Base-by-base conservation (phyloP, 2,113 vertebrate species). In the Euleptes europaea region DNA sequence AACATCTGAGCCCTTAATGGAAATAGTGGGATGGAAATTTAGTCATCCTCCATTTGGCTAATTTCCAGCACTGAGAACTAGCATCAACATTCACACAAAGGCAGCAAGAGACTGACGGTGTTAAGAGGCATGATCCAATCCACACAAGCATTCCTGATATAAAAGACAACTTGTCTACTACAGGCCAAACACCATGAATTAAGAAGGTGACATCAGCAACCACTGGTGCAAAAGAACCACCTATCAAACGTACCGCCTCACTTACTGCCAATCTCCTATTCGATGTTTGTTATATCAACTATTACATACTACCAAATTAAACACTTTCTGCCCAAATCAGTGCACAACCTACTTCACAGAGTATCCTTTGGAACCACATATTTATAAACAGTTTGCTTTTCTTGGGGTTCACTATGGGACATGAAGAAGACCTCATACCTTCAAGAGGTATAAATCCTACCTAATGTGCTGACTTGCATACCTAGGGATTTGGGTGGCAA, bases 91-190 rank as follows among this genome's bases (percentile, higher is more conserved):
- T 35, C 70, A 90, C 88, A 86, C 74, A 87, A 60, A 87, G 88
- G 84, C 89, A 57, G 23, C 84, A 28, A 63, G 14, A 93, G 82
- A 60, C 57, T 89, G 84, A 82, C 72, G 88, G 86, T 42, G 89
- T 90, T 92, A 84, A 91, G 90, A 94, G 93, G 90, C 23, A 92
- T 15, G 88, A 80, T 8, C 38, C 87, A 90, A 69, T 86, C 77
- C 80, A 82, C 80, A 82, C 80, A 72, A 88, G 90, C n/a, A 28
- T 2, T 66, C 5, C 76, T 12, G 49, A 14, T 82, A 90, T 84
- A 63, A 78, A n/a, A 77, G 57, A 80, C 1, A 44, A 4, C 13
- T 54, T 60, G 69, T 76, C 75, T 2, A 72, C 51, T 49, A 78
- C 31, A n/a, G 26, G 83, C 35, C 51, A 83, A 87, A 91, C 10